Evolutionary conservation across 2,797 vertebrate species (phyloP), one percentile per base, ranked within the genome.

Genomic region (Hybognathus amarus): DNA sequence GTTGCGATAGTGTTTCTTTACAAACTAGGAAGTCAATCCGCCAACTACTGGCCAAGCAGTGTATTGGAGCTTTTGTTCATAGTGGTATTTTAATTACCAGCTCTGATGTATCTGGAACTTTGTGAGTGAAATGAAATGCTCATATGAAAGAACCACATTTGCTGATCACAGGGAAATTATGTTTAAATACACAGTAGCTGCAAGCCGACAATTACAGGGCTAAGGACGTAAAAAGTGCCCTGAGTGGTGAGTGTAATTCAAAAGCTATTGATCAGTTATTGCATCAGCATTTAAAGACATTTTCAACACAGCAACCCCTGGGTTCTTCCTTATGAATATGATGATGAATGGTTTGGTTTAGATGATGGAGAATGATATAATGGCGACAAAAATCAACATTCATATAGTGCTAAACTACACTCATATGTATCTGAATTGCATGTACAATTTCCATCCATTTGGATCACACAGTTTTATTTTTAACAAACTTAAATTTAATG

Each of bases 371-470:
- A 67, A 54, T 64, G 73, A 70, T 40, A 10, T 70, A 40, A 71
- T 73, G 56, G 42, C 22, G 54, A 38, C 18, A 24, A 30, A 76
- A 64, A 67, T 68, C 63, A 74, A 50, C 36, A 74, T 61, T 52
- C 52, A 56, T 63, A 69, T 77, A 63, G 88, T 85, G 86, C 87
- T 89, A 89, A 86, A 80, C 47, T 88, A 89, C 61, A 22, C 22
- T 24, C 20, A 30, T 30, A 30, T 20, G 30, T 38, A 2, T 67
- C 18, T 38, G 33, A 67, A 20, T 36, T 74, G 30, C 30, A 36
- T 22, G 36, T 73, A 1, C 7, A 36, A 13, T 52, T 6, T 73
- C 17, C 17, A 30, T 20, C 1, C 18, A 54, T 36, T 74, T 36
- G 3, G 27, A 54, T 52, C 6, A 30, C 7, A 45, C 2, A 1